Conservation (phyloP, 2,888 invertebrate genomes). For the Anthrax anthrax region DNA sequence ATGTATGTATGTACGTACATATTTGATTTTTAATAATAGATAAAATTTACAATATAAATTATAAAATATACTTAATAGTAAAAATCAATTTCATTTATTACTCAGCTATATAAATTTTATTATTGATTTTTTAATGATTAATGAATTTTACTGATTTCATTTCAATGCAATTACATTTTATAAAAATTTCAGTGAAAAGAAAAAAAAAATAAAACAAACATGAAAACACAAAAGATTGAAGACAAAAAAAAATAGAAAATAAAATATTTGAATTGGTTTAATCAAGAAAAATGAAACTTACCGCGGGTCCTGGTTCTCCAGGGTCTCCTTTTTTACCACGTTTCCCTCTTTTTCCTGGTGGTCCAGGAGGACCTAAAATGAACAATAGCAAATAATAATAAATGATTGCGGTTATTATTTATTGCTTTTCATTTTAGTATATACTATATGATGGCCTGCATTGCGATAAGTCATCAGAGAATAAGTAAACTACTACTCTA, state of each 20-base stretch:
- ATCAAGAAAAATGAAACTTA: slow-evolving; percentile 37
- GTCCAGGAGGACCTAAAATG: slow-evolving; percentile 59
- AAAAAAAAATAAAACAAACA: not conserved
- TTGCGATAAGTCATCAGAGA: slow-evolving; percentile 6
- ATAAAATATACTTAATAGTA: too few relatives aligned
- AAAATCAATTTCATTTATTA: too few relatives aligned
- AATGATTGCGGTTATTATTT: not conserved
- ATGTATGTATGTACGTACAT: too few relatives aligned
- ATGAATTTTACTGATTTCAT: too few relatives aligned
- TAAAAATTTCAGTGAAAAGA: not conserved
- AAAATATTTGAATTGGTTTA: too few relatives aligned
- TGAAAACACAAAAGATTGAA: too few relatives aligned
- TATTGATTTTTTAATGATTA: too few relatives aligned
- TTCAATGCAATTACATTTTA: too few relatives aligned
- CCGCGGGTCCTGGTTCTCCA: slow-evolving; percentile 66
- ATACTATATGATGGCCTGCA: not conserved
- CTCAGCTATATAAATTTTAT: too few relatives aligned
- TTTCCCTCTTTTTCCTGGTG: slow-evolving; percentile 75
- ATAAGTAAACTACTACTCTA: not conserved
- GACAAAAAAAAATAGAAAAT: too few relatives aligned
- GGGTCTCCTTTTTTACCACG: slow-evolving; percentile 79
- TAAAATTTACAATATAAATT: too few relatives aligned
- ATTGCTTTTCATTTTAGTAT: not conserved
- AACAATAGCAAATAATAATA: not conserved
- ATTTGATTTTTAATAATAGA: too few relatives aligned